Base-by-base conservation (phyloP, 2,113 vertebrate genomes). In the Rhynchomys soricoides region DNA sequence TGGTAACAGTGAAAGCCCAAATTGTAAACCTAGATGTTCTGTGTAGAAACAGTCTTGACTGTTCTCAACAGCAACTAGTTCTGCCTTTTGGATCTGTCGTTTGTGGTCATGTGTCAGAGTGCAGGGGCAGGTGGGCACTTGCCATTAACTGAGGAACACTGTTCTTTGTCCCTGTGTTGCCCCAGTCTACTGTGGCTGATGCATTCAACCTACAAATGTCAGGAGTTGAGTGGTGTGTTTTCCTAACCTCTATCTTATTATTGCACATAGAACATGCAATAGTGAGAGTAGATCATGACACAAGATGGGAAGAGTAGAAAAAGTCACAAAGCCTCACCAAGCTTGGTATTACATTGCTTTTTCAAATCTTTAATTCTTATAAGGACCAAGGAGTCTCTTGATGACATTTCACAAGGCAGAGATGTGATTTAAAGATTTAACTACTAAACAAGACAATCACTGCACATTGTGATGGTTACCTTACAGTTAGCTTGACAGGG, bases 311-410 rank as follows among this genome's bases (percentile, higher is more conserved):
- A n/a, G 64, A n/a, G 78, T 11, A 70, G 16, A 88, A 87, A 40
- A 1, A 62, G 48, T 2, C 57, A 75, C 12, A 50, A 87, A 73
- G 26, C 22, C 45, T 81, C 86, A 88, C 22, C n/a, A 50, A 31
- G 26, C 29, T 82, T 71, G 68, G 83, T 7, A 95, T 43, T 86
- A 22, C 16, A 78, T 11, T 52, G 62, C 48, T 55, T 55, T 74
- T 85, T 66, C 59, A 91, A 50, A 85, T 62, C 13, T 83, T 94
- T 43, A 82, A 64, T 90, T 96, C 83, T 83, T 31, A 74, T 59
- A 89, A 81, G 12, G 59, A 34, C 16, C 13, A 21, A 45, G 16
- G n/a, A 48, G 31, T 68, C 66, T 68, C 31, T 15, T 68, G 26
- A 16, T 68, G 64, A 19, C 26, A 2, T n/a, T 77, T 22, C 43